A percentile compares a stretch with the other conserved stretches of the same genome.
These are phyloP conservation scores for Pteropus alecto DNA, from an alignment of 2,113 vertebrate genomes.

Conservation along the genomic window DNA sequence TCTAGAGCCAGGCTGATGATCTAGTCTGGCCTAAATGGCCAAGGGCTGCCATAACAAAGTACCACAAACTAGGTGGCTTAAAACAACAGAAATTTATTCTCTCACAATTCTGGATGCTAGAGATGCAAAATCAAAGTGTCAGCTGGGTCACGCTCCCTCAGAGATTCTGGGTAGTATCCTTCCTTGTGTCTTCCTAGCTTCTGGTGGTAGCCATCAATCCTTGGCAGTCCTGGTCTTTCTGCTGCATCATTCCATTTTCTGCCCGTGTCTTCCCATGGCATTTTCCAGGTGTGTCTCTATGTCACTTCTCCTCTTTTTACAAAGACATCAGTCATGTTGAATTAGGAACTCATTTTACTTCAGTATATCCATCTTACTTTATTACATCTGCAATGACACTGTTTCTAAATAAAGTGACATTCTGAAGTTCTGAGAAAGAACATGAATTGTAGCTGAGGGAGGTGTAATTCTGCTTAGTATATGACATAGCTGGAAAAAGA, in stretches of 20 bases:
- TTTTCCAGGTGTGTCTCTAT: not conserved
- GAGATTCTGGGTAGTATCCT: not conserved
- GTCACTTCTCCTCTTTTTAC: not conserved
- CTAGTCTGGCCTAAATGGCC: not conserved
- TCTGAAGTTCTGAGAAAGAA: not conserved
- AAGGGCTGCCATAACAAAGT: not conserved
- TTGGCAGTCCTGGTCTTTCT: not conserved
- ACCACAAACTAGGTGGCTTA: not conserved
- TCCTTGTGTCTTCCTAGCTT: not conserved
- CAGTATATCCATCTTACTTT: not conserved
- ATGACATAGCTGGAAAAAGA: not conserved
- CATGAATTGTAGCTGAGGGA: too few relatives aligned
- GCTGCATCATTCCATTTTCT: not conserved
- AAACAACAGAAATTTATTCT: not conserved
- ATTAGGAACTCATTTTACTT: not conserved
- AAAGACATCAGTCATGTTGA: not conserved
- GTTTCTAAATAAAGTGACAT: not conserved
- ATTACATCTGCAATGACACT: not conserved
- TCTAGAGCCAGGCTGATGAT: not conserved
- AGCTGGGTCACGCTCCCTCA: not conserved
- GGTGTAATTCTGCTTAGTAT: not conserved
- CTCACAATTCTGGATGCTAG: not conserved
- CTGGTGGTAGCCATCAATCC: not conserved
- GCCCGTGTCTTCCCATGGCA: not conserved
- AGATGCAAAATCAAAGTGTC: not conserved